Percentiles rank a stretch among this genome's conserved stretches.
phyloP scores from a whole-genome alignment of 1,140 invertebrate species.

The Macrostomum lignano region DNA sequence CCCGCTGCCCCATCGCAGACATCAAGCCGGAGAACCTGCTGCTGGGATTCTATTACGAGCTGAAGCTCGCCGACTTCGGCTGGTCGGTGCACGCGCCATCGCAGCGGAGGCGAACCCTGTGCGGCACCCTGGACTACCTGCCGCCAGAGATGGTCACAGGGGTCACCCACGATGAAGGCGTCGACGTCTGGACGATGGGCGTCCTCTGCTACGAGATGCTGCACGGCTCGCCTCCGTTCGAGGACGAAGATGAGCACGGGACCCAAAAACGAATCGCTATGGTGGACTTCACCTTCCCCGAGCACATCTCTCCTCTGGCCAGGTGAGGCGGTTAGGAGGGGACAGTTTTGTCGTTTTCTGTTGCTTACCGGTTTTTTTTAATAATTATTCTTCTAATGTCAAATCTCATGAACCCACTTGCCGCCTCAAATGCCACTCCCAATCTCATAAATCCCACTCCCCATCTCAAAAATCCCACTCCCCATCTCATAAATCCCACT shows the following conservation, averaged over 20 bases:
- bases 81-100: conserved; percentile 74
- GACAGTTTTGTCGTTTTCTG: no score
- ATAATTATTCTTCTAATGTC: no score
- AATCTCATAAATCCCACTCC: no score
- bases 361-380: no score
- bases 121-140: conserved; percentile 75
- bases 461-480: no score
- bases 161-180: conserved; percentile 54
- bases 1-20: no score
- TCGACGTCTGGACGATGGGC: conserved; percentile 73
- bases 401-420: no score
- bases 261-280: conserved; percentile 54
- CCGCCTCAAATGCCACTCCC: no score
- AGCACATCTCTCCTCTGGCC: no score
- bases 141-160: conserved; percentile 85
- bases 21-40: conserved; percentile 82
- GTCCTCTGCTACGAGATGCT: conserved; percentile 66
- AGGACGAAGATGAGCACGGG: conserved; percentile 40
- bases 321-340: no score
- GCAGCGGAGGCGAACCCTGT: conserved; percentile 50
- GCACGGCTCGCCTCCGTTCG: conserved; percentile 64
- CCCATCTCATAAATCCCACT: no score
- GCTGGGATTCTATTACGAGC: conserved; percentile 46
- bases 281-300: conserved; percentile 44
- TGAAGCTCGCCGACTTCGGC: conserved; percentile 86